A percentile compares a stretch with the other conserved stretches of the same genome.
Evolutionary conservation across 2,797 vertebrate species (phyloP).

Genomic region (Coregonus suidteri): DNA sequence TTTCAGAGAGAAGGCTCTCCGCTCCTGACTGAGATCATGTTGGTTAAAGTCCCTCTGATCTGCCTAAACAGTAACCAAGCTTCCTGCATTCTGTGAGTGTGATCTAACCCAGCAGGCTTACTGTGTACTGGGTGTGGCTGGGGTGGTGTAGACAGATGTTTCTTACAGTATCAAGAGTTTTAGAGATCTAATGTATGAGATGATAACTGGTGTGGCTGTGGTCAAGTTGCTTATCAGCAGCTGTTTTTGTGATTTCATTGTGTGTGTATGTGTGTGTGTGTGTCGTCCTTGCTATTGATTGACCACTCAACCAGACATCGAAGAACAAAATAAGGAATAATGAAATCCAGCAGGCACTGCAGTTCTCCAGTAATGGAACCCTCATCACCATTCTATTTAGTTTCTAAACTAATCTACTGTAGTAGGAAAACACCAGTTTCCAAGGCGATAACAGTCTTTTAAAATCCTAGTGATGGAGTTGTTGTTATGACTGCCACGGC

Average conservation of each 20-base stretch:
- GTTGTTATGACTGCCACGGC: not conserved
- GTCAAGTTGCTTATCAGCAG: too few relatives aligned
- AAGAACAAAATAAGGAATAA: too few relatives aligned
- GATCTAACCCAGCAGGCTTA: not conserved
- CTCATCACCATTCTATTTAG: not conserved
- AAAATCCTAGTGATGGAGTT: not conserved
- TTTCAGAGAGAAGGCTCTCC: constrained; percentile 22
- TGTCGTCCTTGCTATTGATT: too few relatives aligned
- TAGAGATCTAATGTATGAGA: not conserved
- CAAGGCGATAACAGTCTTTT: not conserved
- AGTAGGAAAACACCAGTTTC: not conserved
- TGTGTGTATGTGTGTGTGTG: constrained; percentile 10
- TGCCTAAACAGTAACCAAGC: not conserved
- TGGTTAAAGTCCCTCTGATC: constrained; percentile 23
- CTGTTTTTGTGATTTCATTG: constrained; percentile 10
- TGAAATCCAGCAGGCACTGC: too few relatives aligned
- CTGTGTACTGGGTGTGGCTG: not conserved
- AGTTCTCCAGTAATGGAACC: not conserved
- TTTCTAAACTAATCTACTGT: not conserved
- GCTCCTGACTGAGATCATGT: constrained; percentile 21
- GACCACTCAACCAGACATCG: too few relatives aligned
- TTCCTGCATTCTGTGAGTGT: not conserved
- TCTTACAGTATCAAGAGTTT: not conserved
- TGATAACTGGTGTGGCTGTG: not conserved
- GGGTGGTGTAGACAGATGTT: not conserved